These are phyloP conservation scores for Coenonympha glycerion DNA, from an alignment of 2,888 invertebrate species.

Conservation along the genomic window DNA sequence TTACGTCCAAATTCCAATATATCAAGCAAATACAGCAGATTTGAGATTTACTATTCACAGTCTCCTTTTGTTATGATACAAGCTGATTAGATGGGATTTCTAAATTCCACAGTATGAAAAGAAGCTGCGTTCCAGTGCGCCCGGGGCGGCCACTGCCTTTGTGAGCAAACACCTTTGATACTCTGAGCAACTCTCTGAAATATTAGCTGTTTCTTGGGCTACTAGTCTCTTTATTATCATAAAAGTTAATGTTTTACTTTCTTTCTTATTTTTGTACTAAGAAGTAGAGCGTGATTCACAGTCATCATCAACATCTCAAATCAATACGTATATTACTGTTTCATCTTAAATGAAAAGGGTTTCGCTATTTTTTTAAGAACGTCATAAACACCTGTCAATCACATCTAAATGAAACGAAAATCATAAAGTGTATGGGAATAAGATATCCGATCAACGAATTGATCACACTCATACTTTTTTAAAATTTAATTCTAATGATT, in stretches of 20 bases:
- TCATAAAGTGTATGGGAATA: no score
- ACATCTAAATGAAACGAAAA: no score
- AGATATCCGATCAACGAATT: no score
- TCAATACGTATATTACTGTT: no score
- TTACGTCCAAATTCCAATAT: background rate
- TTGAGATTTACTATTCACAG: background rate
- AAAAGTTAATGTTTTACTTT: background rate
- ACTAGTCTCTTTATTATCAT: background rate
- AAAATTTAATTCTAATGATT: no score
- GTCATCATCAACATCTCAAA: no score
- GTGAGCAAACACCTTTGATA: constrained; percentile 10
- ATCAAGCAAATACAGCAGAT: background rate
- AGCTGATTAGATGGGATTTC: background rate
- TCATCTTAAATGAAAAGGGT: no score
- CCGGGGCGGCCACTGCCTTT: background rate
- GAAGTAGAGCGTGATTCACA: no score
- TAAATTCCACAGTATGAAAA: background rate
- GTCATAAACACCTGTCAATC: no score
- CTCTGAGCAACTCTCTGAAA: background rate
- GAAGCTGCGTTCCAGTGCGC: background rate
- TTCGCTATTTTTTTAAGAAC: no score
- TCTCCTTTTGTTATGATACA: background rate
- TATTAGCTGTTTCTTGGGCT: background rate
- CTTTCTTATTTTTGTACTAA: background rate
- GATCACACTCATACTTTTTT: no score